A percentile compares a stretch with the other conserved stretches of the same genome.
Conservation (phyloP, 2,888 invertebrate genomes). For the Drosophila picticornis region DNA sequence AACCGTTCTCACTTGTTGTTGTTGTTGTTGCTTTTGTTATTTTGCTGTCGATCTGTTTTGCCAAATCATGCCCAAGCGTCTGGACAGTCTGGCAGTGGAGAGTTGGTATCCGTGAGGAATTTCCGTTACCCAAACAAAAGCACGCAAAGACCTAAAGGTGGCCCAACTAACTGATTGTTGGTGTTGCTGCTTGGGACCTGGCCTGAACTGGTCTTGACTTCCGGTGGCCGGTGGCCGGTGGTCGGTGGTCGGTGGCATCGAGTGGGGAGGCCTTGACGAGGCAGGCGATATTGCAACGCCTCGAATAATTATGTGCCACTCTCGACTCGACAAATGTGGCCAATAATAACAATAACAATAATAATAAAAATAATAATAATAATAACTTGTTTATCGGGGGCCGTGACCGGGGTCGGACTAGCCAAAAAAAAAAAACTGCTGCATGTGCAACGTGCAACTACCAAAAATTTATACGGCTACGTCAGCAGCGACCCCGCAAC, state of each 20-base stretch:
- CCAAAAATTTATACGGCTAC: constrained; percentile 28
- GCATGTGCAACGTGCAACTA: constrained; percentile 39
- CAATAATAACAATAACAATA: constrained; percentile 4
- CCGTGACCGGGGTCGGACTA: constrained; percentile 33
- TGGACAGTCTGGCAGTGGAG: constrained; percentile 4
- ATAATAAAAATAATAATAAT: constrained; percentile 8
- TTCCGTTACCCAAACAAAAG: constrained; percentile 56
- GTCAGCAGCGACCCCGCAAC: constrained; percentile 28
- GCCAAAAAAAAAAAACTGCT: constrained; percentile 9
- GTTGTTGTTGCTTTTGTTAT: not conserved
- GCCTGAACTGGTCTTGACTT: constrained; percentile 67
- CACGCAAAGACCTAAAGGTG: constrained; percentile 4
- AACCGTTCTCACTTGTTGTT: not conserved
- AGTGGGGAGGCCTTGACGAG: constrained; percentile 61
- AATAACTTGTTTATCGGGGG: constrained; percentile 60
- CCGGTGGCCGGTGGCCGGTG: constrained; percentile 47
- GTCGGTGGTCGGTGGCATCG: constrained; percentile 40
- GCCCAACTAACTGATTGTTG: not conserved
- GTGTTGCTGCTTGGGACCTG: constrained; percentile 14
- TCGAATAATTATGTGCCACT: constrained; percentile 56
- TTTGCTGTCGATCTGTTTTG: constrained; percentile 29
- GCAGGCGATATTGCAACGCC: constrained; percentile 48
- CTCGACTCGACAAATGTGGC: constrained; percentile 54
- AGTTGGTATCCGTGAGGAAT: constrained; percentile 50
- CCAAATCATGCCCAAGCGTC: constrained; percentile 51